These are phyloP conservation scores for Patiria pectinifera DNA, from an alignment of 53 echinoderm and acorn worm species.

Conservation along the genomic window DNA sequence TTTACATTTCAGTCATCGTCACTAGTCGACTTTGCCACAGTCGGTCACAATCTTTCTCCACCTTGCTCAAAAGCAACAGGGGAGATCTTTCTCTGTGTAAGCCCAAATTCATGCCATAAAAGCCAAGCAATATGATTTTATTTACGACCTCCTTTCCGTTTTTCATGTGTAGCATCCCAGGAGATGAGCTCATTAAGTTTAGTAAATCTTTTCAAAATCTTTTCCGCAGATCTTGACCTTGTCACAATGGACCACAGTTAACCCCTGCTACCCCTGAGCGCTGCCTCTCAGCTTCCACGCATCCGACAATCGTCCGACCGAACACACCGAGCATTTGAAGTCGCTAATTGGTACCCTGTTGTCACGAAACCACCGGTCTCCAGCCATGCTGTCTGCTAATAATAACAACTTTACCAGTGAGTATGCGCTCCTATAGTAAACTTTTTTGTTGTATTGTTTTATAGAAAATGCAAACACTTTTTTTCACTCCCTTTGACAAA, in stretches of 20 bases:
- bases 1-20: too few species aligned
- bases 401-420: constrained; percentile 35
- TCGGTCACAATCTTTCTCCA: too few species aligned
- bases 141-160: too few species aligned
- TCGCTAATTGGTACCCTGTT: background rate
- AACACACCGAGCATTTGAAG: background rate
- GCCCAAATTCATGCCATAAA: too few species aligned
- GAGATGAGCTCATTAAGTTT: too few species aligned
- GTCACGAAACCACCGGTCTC: background rate
- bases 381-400: constrained; percentile 33
- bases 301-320: background rate
- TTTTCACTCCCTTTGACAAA: too few species aligned
- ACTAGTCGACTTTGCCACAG: too few species aligned
- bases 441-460: background rate
- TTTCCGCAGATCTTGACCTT: constrained; percentile 8
- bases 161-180: too few species aligned
- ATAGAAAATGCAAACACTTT: background rate
- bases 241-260: constrained; percentile 50
- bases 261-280: constrained; percentile 26
- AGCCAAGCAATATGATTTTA: too few species aligned
- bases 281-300: constrained; percentile 2
- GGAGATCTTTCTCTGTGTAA: too few species aligned
- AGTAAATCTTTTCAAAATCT: too few species aligned
- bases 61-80: too few species aligned
- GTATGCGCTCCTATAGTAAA: background rate